phyloP scores from a whole-genome alignment of 2,797 vertebrate species.

The Setipinna tenuifilis region DNA sequence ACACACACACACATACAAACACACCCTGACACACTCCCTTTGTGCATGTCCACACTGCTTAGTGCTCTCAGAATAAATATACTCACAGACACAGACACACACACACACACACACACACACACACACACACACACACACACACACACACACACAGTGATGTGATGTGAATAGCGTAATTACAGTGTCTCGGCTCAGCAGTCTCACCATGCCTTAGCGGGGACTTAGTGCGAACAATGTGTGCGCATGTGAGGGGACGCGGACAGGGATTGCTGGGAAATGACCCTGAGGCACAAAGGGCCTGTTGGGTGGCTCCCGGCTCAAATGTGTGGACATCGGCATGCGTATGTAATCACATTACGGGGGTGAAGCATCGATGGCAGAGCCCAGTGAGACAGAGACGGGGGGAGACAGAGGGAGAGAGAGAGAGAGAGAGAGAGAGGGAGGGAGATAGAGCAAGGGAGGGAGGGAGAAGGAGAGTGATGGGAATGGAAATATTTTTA shows the following conservation, averaged over 20 bases:
- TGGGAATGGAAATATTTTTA: not conserved
- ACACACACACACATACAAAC: not conserved
- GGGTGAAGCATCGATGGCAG: conserved; percentile 49
- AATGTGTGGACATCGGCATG: conserved; percentile 54
- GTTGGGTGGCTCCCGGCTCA: conserved; percentile 59
- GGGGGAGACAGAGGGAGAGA: conserved; percentile 25
- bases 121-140: conserved; percentile 29
- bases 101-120: conserved; percentile 1
- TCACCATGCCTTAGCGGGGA: conserved; percentile 57
- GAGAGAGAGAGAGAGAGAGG: conserved; percentile 4
- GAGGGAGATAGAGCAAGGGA: not conserved
- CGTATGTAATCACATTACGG: conserved; percentile 57
- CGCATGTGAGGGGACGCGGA: conserved; percentile 55
- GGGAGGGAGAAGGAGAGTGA: not conserved
- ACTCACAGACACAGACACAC: conserved; percentile 19
- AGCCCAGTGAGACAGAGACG: conserved; percentile 20
- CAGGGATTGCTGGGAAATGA: conserved; percentile 60
- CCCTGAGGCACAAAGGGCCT: conserved; percentile 52
- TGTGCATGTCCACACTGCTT: not conserved
- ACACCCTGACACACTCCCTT: not conserved
- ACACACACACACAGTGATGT: conserved; percentile 44
- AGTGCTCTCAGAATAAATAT: not conserved
- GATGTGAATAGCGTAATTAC: conserved; percentile 54
- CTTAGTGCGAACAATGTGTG: conserved; percentile 56
- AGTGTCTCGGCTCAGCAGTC: conserved; percentile 53